Conservation (phyloP, 2,113 vertebrate genomes). For the Ictalurus punctatus region DNA sequence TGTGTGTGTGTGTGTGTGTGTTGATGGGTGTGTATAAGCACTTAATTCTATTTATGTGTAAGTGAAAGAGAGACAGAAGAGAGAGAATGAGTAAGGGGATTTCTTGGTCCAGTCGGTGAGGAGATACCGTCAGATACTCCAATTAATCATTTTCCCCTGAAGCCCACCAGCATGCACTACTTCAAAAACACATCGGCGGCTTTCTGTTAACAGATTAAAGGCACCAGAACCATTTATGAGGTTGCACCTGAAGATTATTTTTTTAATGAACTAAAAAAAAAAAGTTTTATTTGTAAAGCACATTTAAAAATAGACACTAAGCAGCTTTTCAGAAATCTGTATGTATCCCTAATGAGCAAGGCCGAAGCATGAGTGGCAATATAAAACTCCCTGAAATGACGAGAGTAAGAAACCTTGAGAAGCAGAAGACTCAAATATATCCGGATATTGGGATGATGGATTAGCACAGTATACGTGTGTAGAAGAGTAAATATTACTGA, state of each 20-base stretch:
- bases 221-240: background rate
- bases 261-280: no score
- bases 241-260: background rate
- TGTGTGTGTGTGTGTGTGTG: background rate
- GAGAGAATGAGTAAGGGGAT: background rate
- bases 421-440: background rate
- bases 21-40: background rate
- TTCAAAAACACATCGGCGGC: no score
- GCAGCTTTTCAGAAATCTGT: background rate
- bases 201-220: background rate
- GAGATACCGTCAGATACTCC: no score
- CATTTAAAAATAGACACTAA: background rate
- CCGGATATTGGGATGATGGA: background rate
- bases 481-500: background rate
- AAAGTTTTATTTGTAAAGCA: background rate
- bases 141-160: no score
- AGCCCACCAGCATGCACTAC: no score
- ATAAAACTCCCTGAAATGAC: background rate
- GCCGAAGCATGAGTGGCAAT: background rate
- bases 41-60: background rate
- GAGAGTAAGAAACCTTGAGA: background rate
- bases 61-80: background rate
- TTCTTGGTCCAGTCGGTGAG: background rate
- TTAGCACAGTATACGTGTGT: background rate
- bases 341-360: background rate